These are phyloP conservation scores for Nebria brevicollis DNA, from an alignment of 2,888 invertebrate species.

Conservation along the genomic window DNA sequence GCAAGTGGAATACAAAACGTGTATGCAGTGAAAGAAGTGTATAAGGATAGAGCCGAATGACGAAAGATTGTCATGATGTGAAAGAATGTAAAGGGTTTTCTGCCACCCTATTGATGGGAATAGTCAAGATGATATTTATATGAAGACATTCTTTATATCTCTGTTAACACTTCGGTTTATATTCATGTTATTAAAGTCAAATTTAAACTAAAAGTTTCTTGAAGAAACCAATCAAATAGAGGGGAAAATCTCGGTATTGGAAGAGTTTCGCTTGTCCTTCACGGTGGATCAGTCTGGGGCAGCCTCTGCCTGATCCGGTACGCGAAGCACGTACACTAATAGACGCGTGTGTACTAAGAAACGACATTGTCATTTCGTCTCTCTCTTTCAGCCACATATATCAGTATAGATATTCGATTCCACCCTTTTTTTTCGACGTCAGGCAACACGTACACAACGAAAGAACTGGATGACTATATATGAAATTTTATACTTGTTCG, in stretches of 20 bases:
- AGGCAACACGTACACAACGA: not conserved
- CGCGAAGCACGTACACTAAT: not conserved
- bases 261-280: not conserved
- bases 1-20: no score
- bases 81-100: no score
- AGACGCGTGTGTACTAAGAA: not conserved
- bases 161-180: no score
- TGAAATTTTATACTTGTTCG: not conserved
- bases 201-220: not conserved
- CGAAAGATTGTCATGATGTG: no score
- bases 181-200: no score
- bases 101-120: no score
- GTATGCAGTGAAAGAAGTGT: no score
- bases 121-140: no score
- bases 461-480: not conserved
- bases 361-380: not conserved
- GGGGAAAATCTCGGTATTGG: not conserved
- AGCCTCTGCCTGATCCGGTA: not conserved
- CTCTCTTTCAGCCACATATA: not conserved
- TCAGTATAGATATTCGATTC: conserved; percentile 1
- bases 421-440: not conserved
- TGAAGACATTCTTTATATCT: no score
- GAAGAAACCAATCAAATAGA: not conserved
- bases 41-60: no score
- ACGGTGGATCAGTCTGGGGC: not conserved